These are phyloP conservation scores for Drosophila hawaiiensis DNA, from an alignment of 2,888 invertebrate species.

Conservation along the genomic window DNA sequence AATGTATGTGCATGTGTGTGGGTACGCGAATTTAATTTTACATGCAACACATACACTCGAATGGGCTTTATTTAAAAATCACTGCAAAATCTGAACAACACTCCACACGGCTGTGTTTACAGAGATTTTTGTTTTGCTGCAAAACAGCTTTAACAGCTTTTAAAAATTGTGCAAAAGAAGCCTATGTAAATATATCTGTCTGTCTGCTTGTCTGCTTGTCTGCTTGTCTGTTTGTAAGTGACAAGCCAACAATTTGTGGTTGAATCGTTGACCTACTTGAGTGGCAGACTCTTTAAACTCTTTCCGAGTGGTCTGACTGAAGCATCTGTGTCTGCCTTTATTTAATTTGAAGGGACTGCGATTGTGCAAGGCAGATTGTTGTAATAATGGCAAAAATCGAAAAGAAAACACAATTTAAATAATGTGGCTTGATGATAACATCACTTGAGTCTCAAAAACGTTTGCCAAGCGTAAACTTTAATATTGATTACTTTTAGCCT, in stretches of 20 bases:
- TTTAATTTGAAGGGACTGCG: conserved; percentile 13
- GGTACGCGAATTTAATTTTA: conserved; percentile 42
- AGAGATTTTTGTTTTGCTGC: not conserved
- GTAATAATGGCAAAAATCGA: conserved; percentile 59
- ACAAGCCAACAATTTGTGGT: conserved; percentile 13
- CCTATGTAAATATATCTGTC: conserved; percentile 1
- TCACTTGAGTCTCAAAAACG: not conserved
- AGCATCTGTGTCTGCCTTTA: not conserved
- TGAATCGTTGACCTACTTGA: conserved; percentile 61
- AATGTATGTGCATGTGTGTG: conserved; percentile 17
- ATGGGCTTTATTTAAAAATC: conserved; percentile 47
- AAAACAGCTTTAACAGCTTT: conserved; percentile 7
- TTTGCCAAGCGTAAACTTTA: conserved; percentile 7
- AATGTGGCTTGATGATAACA: conserved; percentile 10
- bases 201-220: not conserved
- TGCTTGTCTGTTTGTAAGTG: conserved; percentile 11
- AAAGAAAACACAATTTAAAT: conserved; percentile 37
- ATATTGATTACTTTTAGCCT: conserved; percentile 22
- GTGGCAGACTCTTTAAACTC: conserved; percentile 34
- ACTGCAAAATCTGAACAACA: conserved; percentile 4
- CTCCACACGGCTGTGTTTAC: not conserved
- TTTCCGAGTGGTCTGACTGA: conserved; percentile 6
- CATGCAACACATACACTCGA: conserved; percentile 37
- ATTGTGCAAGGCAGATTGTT: conserved; percentile 53
- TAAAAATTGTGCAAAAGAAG: conserved; percentile 28